Evolutionary conservation across 2,113 vertebrate genomes (phyloP).

Genomic region (Alethe diademata): DNA sequence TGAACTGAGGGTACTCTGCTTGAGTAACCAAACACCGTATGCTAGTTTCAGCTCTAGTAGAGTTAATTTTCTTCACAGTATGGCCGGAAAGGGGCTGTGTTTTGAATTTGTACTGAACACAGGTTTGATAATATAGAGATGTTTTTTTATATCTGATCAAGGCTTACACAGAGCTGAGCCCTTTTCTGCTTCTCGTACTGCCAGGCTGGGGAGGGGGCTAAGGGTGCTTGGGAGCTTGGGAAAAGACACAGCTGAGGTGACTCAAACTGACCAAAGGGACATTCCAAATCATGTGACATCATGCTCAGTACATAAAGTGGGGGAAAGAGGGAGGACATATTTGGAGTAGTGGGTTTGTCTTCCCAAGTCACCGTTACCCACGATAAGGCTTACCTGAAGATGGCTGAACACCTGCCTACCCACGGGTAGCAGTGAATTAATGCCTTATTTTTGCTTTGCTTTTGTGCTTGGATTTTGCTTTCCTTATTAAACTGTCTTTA

Average conservation of each 20-base stretch:
- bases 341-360: neutral
- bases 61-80: neutral
- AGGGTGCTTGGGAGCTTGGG: neutral
- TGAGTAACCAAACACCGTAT: neutral
- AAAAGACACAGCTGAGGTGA: neutral
- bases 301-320: neutral
- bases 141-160: neutral
- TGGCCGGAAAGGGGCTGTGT: too few relatives aligned
- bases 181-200: rapidly evolving
- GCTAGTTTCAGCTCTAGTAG: neutral
- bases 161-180: neutral
- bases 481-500: neutral
- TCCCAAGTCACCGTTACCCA: rapidly evolving
- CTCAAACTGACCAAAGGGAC: neutral
- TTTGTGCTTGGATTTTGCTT: neutral
- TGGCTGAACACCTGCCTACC: neutral
- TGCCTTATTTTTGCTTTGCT: neutral
- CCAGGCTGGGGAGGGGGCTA: rapidly evolving
- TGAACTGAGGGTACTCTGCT: neutral
- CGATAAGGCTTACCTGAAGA: neutral
- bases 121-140: neutral
- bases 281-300: neutral
- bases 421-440: neutral
- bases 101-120: neutral
- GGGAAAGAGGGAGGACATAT: neutral